Base-by-base conservation (phyloP, 2,797 vertebrate genomes). In the Parauchenoglanis ngamensis region DNA sequence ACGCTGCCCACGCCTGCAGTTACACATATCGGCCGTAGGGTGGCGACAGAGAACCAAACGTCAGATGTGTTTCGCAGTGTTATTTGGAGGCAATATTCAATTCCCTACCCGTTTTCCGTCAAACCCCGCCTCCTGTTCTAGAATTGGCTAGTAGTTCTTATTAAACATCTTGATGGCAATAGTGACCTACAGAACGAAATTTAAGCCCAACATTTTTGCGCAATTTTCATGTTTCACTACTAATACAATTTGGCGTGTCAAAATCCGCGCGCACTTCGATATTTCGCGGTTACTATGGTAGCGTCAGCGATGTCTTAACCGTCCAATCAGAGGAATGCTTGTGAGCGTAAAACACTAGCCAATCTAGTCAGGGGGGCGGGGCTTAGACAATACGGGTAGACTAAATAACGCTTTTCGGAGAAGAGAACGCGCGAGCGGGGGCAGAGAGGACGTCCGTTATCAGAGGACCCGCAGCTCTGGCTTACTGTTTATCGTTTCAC, bases 41-140 rank as follows among this genome's bases (percentile, higher is more conserved):
- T 92, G 91, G 92, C 92, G 82, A 12, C 86, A 90, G 25, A 83
- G 88, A 90, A 90, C 87, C 56, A 44, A 57, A 28, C 12, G 23
- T 81, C 79, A 67, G 17, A 17, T 28, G 10, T 44, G 61, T 67
- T 83, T 81, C 40, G 23, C 59, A 40, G 59, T 28, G 57, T 65
- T 83, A 67, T 83, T 67, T 83, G 2, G 35, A 44, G 15, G 12
- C 68, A 1, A 19, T 6, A 19, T 59, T 73, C 57, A 10, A 44
- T 72, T 25, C 31, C 44, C 46, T 56, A 73, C 83, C 83, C 5
- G 52, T n/a, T n/a, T 73, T 59, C 25, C 23, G 31, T 57, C 12
- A 73, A 44, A 57, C 19, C 68, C 83, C 52, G 54, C 83, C 83
- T 56, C 83, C 4, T 73, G 52, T 19, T 59, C 7, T 46, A 19